phyloP scores from a whole-genome alignment of 2,797 vertebrate species.

The Pygocentrus nattereri region DNA sequence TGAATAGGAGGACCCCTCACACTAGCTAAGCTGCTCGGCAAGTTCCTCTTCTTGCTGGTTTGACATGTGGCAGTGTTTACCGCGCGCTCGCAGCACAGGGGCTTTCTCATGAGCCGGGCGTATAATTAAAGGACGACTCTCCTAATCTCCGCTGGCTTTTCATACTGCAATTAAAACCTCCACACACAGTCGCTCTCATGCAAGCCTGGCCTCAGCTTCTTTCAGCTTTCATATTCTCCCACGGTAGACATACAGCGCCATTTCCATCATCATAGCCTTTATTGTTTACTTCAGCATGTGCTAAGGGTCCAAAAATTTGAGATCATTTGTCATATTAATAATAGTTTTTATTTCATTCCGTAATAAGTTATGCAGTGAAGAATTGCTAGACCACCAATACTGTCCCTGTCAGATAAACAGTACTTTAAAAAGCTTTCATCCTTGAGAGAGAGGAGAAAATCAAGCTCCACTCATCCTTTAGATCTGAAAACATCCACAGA shows the following conservation, averaged over 20 bases:
- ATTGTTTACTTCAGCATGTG: background rate
- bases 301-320: background rate
- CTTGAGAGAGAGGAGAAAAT: no score
- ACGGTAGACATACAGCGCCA: background rate
- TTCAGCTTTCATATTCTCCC: constrained; percentile 22
- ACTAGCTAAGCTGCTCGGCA: background rate
- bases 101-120: constrained; percentile 38
- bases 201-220: constrained; percentile 16
- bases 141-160: constrained; percentile 47
- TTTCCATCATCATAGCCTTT: background rate
- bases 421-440: no score
- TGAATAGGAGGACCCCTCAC: background rate
- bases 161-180: constrained; percentile 35
- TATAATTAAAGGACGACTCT: constrained; percentile 51
- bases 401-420: no score
- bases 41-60: constrained; percentile 1
- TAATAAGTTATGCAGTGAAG: background rate
- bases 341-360: background rate
- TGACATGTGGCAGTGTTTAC: constrained; percentile 52
- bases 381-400: no score
- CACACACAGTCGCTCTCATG: constrained; percentile 32
- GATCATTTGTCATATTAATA: background rate
- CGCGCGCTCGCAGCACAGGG: background rate
- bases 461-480: no score
- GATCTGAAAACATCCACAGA: no score